Evolutionary conservation across 35 echinoderm and acorn worm genomes (phyloP), one percentile per base, ranked within the genome.

Genomic region (Holothuria glaberrima): DNA sequence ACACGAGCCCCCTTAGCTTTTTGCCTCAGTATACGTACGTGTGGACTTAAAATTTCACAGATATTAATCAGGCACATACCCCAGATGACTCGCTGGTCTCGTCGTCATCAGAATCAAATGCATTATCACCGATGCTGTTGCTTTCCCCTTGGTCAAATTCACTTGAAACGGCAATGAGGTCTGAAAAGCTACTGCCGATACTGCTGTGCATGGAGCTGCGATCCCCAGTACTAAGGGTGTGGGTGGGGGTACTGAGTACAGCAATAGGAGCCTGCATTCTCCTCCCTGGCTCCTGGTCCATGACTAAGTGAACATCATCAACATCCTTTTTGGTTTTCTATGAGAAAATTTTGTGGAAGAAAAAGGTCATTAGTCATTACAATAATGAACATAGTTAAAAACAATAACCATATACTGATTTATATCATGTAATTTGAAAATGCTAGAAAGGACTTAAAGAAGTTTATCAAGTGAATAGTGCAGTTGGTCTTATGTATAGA

Each of bases 81-180:
- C 90, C 96, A 84, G 96, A 92, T 44, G 81, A 95, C 93, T 98
- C 95, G 73, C 96, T 98, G 19, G 93, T 73, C 34, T 98, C 96
- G n/a, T 98, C 96, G 72, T 98, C 96, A 65, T 98, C 96, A 5
- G 96, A 98, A 61, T 98, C 96, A 25, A 98, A 91, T 7, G 90
- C 89, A 36, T 93, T 94, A 29, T 97, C 95, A 64, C 94, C 95
- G 26, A 97, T 73, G 30, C 93, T 93, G 44, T 64, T 95, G 34
- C 87, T 88, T 31, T 98, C 96, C 48, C 91, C 70, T 67, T 98
- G 92, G 17, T 83, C 71, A 44, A 88, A 89, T 41, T 94, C 89
- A 68, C 68, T 94, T 41, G 92, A 84, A 6, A 86, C 86, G 18
- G 71, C 86, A 63, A 88, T 91, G 20, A 94, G 63, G 29, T 94